phyloP scores from a whole-genome alignment of 2,113 vertebrate genomes.

The Reinhardtius hippoglossoides region DNA sequence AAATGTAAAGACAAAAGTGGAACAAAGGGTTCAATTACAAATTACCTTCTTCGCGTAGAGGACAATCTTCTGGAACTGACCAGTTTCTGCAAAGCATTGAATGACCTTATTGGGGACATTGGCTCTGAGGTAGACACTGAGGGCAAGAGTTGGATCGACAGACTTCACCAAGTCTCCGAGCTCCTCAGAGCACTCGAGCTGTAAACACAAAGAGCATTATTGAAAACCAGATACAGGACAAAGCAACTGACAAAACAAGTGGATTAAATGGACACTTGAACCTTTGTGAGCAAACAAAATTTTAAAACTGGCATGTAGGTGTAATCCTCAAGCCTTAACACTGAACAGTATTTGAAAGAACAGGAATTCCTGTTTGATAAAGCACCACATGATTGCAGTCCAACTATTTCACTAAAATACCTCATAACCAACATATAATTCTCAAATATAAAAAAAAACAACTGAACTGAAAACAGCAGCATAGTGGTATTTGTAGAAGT shows the following conservation, averaged over 20 bases:
- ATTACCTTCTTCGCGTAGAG: slow-evolving; percentile 97
- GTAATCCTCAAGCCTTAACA: background rate
- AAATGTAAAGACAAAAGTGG: background rate
- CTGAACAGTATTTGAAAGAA: background rate
- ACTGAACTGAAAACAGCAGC: too few species aligned
- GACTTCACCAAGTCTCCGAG: slow-evolving; percentile 98
- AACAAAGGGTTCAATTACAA: slow-evolving; percentile 17
- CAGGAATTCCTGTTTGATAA: too few species aligned
- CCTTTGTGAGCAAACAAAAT: background rate
- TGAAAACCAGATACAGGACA: background rate
- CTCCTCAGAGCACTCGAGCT: slow-evolving; percentile 99
- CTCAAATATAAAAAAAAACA: too few species aligned
- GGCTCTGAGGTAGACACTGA: slow-evolving; percentile 97
- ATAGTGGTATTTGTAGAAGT: too few species aligned
- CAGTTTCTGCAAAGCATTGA: slow-evolving; percentile 99
- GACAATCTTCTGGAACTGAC: slow-evolving; percentile 99
- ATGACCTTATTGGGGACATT: slow-evolving; percentile 99
- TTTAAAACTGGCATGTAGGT: background rate
- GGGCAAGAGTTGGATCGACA: slow-evolving; percentile 95
- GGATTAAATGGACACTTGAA: too few species aligned
- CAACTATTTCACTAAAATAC: too few species aligned
- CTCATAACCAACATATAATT: too few species aligned
- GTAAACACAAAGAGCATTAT: slow-evolving; percentile 19
- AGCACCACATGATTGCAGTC: too few species aligned
- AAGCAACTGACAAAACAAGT: background rate